Conservation (phyloP, 2,888 invertebrate species). For the Morinoia aosen region DNA sequence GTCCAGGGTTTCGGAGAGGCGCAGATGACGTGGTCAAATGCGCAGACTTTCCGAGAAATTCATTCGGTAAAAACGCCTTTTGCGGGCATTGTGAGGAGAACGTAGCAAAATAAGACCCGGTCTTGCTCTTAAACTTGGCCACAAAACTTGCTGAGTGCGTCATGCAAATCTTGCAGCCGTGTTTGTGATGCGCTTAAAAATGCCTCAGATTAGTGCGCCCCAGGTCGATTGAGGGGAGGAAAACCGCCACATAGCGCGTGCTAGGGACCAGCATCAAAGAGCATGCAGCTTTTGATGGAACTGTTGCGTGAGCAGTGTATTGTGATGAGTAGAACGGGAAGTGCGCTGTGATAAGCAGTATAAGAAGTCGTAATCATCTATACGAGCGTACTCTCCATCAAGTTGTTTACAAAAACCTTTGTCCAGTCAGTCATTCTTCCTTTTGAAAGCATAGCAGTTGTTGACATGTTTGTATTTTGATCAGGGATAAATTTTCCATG, state of each 20-base stretch:
- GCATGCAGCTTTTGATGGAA: background rate
- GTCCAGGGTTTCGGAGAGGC: background rate
- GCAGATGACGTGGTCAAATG: constrained; percentile 24
- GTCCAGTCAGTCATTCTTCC: too few relatives aligned
- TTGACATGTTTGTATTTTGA: too few relatives aligned
- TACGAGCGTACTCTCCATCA: too few relatives aligned
- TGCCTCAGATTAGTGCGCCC: background rate
- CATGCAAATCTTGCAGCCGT: background rate
- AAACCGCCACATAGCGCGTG: background rate
- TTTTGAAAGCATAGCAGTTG: too few relatives aligned
- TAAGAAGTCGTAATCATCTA: too few relatives aligned
- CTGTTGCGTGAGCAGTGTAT: too few relatives aligned
- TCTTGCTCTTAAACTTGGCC: background rate
- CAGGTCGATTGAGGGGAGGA: background rate
- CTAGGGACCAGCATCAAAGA: background rate
- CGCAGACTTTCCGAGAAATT: background rate
- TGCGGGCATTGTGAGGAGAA: constrained; percentile 14
- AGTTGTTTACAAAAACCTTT: too few relatives aligned
- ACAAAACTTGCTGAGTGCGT: background rate
- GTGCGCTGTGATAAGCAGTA: too few relatives aligned
- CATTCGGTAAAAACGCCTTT: constrained; percentile 18
- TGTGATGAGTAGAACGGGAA: too few relatives aligned
- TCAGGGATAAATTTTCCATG: too few relatives aligned
- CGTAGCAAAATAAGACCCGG: background rate
- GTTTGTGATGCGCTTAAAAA: background rate